phyloP scores from a whole-genome alignment of 2,113 vertebrate species.

The Brachyistius frenatus region DNA sequence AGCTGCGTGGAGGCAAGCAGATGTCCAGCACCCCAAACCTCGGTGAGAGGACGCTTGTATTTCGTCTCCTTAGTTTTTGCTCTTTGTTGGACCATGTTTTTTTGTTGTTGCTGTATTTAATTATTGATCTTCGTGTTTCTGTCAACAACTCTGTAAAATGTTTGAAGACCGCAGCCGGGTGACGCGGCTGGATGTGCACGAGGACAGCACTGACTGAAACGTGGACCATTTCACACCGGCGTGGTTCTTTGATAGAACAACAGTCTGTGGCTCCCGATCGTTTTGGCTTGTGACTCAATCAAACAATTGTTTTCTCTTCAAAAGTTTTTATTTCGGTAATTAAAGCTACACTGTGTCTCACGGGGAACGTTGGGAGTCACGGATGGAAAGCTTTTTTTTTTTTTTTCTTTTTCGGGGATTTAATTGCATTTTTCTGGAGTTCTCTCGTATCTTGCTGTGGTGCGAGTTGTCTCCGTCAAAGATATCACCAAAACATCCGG shows the following conservation, averaged over 20 bases:
- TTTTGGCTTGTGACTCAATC: no score
- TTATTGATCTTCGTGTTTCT: constrained; percentile 69
- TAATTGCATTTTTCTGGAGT: no score
- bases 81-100: not conserved
- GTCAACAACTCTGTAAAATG: constrained; percentile 73
- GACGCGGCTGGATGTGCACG: constrained; percentile 37
- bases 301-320: no score
- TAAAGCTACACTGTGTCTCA: not conserved
- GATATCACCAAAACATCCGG: constrained; percentile 37
- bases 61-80: not conserved
- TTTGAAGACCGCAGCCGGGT: constrained; percentile 88
- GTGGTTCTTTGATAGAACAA: not conserved
- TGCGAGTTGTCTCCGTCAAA: constrained; percentile 9
- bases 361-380: not conserved
- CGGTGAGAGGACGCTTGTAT: constrained; percentile 77
- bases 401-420: not conserved
- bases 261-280: not conserved
- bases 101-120: constrained; percentile 69
- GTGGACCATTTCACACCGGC: constrained; percentile 17
- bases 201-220: constrained; percentile 6
- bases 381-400: not conserved
- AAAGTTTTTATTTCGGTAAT: no score
- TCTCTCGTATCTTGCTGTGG: not conserved
- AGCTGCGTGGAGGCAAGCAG: constrained; percentile 91
- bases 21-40: constrained; percentile 89